Base-by-base conservation (phyloP, 2,888 invertebrate genomes). In the Cotesia congregata region DNA sequence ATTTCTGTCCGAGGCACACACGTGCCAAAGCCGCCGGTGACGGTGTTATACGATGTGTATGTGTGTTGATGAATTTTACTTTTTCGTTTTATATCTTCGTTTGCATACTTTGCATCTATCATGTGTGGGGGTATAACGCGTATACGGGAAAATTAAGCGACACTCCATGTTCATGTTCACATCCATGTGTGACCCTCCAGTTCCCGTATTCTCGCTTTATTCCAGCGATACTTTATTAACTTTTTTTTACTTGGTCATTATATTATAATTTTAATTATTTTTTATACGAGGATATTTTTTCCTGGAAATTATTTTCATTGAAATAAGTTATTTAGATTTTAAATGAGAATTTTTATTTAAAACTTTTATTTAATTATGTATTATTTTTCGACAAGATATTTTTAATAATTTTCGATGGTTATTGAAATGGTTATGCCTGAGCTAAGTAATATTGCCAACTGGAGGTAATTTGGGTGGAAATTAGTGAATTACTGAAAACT, bases 121-220 rank as follows among this genome's bases (percentile, higher is more conserved):
- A 30, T 30, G 30, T 30, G 30, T 30, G 4, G 30, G 30, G 30
- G 30, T 30, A 3, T 30, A 30, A 30, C 30, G 30, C 3, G 30
- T 86, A 86, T 85, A 84, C 83, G 81, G 85, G 12, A n/a, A 83
- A 83, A 84, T 86, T 85, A 85, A 84, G 83, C 79, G 72, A 77
- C 81, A 82, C 81, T 82, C 83, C 59, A 30, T 6, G 62, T 70
- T 12, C 17, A 65, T 17, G 41, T 69, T 20, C 41, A 40, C 17
- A 39, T 67, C 39, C 41, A 20, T 69, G 12, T 50, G 12, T 50
- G 7, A 6, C 62, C 7, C 15, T 15, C 15, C 12, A 6, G 60
- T 60, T 64, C 7, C 20, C 17, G 5, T 64, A 6, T 64, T 64
- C 15, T 64, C 17, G 15, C 17, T 62, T 62, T 15, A 64, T 64